Base-by-base conservation (phyloP, 2,113 vertebrate genomes). In the Tyrannus savana region DNA sequence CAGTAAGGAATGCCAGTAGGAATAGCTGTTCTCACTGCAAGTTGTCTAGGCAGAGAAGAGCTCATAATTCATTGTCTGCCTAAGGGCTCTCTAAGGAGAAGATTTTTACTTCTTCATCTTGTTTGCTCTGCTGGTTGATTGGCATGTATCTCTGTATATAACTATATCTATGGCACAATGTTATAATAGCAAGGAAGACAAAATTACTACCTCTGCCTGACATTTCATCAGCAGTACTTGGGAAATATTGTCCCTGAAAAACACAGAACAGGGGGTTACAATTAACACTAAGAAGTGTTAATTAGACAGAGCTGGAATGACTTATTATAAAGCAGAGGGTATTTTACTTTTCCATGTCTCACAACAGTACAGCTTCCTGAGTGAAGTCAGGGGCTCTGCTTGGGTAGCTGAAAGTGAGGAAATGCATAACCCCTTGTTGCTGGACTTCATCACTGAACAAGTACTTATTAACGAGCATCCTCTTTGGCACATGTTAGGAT, bases 231-330 rank as follows among this genome's bases (percentile, higher is more conserved):
- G 92, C 96, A 90, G 71, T 95, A 59, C 83, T 85, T 96, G 89
- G 93, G 95, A 96, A 96, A 97, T 89, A 97, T n/a, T 87, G n/a
- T 94, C 91, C 95, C 95, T 91, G 89, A 95, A 94, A 97, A 96
- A 86, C 81, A 93, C 87, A 66, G 94, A 96, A 95, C 86, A 82
- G 87, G 89, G 96, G 96, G 93, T 94, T 95, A 96, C 96, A 97
- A 96, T 97, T 97, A 97, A 97, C 97, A 87, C 96, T 95, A 77
- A 82, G 93, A 96, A 96, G 97, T 97, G 96, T 96, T 97, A 97
- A 97, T 97, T 97, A 96, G 95, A 49, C 86, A 63, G 94, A 94
- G 93, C 74, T 73, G 78, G 74, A 96, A 93, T 71, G 55, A 89
- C 88, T 96, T 95, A 91, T 95, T 96, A 95, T 90, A 79, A 89